Conservation (phyloP, 1,140 invertebrate species). For the Aphelinus atriplicis region DNA sequence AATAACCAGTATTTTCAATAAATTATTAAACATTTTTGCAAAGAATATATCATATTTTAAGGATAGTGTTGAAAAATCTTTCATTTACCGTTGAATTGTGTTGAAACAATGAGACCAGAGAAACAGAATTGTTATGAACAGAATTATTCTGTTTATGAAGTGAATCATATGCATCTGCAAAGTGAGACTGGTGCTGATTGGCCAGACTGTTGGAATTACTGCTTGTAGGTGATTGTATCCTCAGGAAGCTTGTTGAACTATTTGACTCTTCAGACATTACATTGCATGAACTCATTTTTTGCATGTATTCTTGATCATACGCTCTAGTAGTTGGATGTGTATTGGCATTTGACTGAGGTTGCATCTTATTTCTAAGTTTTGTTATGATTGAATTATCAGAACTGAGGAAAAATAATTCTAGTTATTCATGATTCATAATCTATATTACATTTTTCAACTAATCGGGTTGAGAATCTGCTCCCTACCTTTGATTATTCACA, state of each 20-base stretch:
- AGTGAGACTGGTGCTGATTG: conserved; percentile 31
- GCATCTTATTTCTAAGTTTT: conserved; percentile 35
- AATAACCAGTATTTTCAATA: neutral
- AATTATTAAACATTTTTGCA: neutral
- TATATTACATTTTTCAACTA: too few relatives aligned
- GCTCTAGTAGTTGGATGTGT: neutral
- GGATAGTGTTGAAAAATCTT: neutral
- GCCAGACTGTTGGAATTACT: conserved; percentile 24
- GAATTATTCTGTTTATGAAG: conserved; percentile 30
- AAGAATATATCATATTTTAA: neutral
- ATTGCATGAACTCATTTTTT: conserved; percentile 25
- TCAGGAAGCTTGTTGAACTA: conserved; percentile 56
- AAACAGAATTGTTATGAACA: conserved; percentile 22
- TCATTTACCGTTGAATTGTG: conserved; percentile 33
- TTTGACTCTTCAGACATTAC: conserved; percentile 50
- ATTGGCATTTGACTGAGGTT: conserved; percentile 35
- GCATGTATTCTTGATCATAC: conserved; percentile 23
- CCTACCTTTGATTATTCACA: conserved; percentile 45
- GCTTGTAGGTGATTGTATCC: conserved; percentile 62
- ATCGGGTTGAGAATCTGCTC: too few relatives aligned
- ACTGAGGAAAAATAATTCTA: conserved; percentile 11
- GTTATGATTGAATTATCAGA: conserved; percentile 38
- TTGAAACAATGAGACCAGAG: conserved; percentile 30
- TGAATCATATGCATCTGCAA: conserved; percentile 33
- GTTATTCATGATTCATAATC: neutral